Evolutionary conservation across 2,113 vertebrate species (phyloP), one percentile per base, ranked within the genome.

Genomic region (Circaetus gallicus): DNA sequence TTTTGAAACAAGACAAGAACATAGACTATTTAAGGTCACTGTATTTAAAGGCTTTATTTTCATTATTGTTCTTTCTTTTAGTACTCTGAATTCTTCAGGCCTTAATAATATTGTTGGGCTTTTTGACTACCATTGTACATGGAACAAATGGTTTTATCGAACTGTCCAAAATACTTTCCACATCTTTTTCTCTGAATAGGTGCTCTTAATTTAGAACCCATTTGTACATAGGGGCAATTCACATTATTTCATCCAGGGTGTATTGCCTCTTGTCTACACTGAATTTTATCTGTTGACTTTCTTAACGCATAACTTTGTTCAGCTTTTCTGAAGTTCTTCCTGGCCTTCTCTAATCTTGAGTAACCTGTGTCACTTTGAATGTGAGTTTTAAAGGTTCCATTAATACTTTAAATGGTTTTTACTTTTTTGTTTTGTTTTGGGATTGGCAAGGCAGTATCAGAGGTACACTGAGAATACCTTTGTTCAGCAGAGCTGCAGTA

Each of bases 371-470:
- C 79, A 52, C 59, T 93, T 93, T 91, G 69, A 96, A 72, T 96
- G 91, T 96, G 81, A 78, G 24, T 91, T 97, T 98, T 92, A 96
- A 96, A 96, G 17, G 9, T 96, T 93, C 95, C 79, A 96, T 96
- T 97, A 91, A 86, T 90, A 55, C 69, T 93, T 94, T 79, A 95
- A 84, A 95, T 65, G 47, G 70, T 32, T 94, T 97, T 92, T 96
- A 96, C 87, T 95, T 83, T 98, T 97, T 94, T 91, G 92, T 95
- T 96, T 97, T 95, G 95, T 96, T 89, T 98, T 97, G 94, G 80
- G 84, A 91, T 90, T 95, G 96, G 94, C 89, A 97, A 89, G 67
- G 85, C 86, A 62, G 29, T 96, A 97, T 95, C 86, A 93, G 81
- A 87, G 29, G 88, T 92, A 78, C 69, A 69, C 19, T 90, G 89